Percentiles rank a stretch among this genome's conserved stretches.
Conservation (phyloP, 2,797 vertebrate species). For the Syndactyla subalaris region DNA sequence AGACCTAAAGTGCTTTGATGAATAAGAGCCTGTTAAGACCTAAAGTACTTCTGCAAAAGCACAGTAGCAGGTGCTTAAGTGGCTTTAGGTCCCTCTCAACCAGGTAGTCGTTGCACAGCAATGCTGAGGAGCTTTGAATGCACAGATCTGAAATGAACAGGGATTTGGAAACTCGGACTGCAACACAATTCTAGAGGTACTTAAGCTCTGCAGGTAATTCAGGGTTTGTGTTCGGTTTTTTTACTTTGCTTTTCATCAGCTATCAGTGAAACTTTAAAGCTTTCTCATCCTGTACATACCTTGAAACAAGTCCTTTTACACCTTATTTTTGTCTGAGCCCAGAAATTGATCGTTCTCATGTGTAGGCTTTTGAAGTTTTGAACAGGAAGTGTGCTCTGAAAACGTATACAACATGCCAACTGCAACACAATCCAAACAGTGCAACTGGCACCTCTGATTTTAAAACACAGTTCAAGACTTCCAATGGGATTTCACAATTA, state of each 20-base stretch:
- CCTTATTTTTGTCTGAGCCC: not conserved
- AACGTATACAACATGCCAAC: not conserved
- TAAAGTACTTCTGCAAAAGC: not conserved
- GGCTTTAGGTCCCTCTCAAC: not conserved
- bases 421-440: not conserved
- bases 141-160: not conserved
- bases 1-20: not conserved
- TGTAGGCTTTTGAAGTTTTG: not conserved
- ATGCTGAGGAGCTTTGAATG: not conserved
- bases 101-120: not conserved
- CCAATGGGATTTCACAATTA: not conserved
- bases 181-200: not conserved
- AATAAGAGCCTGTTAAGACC: not conserved
- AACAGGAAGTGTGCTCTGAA: not conserved
- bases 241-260: not conserved
- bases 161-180: not conserved
- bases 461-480: not conserved
- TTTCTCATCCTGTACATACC: not conserved
- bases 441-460: not conserved
- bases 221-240: not conserved
- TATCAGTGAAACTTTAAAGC: not conserved
- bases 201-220: not conserved
- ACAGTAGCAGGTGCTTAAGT: not conserved
- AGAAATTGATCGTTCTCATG: fast-evolving
- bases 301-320: not conserved